A percentile compares a stretch with the other conserved stretches of the same genome.
phyloP scores from a whole-genome alignment of 1,140 invertebrate genomes.

The Euwallacea similis region DNA sequence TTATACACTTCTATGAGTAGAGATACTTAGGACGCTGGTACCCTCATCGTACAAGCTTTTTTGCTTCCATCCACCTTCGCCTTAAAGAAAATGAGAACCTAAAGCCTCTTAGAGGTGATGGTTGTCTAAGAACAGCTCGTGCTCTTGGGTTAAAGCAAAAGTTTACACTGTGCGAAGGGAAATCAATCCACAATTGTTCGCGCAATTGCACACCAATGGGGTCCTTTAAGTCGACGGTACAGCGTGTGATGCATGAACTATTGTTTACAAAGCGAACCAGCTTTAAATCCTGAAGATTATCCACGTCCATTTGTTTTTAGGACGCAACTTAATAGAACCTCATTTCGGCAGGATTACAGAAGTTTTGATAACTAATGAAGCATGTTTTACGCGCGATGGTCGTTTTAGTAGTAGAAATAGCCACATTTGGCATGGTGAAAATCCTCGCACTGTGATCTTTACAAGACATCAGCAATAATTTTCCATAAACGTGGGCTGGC shows the following conservation, averaged over 20 bases:
- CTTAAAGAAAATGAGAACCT: too few species aligned
- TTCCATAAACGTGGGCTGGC: neutral
- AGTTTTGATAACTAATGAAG: neutral
- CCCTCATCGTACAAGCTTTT: too few species aligned
- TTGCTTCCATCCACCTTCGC: too few species aligned
- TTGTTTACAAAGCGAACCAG: neutral
- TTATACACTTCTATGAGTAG: too few species aligned
- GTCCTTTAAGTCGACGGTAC: neutral
- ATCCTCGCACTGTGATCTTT: neutral
- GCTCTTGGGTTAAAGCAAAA: too few species aligned
- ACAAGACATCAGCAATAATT: neutral
- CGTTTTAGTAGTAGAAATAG: neutral
- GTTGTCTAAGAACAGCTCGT: too few species aligned
- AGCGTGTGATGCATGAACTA: neutral
- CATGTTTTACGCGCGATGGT: neutral
- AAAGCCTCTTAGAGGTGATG: too few species aligned
- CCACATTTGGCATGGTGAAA: neutral
- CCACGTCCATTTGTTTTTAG: too few species aligned
- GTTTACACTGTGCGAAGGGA: too few species aligned
- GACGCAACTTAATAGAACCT: too few species aligned
- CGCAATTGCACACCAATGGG: neutral
- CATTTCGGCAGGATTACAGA: neutral
- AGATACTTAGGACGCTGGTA: too few species aligned
- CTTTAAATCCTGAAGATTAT: neutral
- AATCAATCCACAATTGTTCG: too few species aligned